Evolutionary conservation across 2,113 vertebrate genomes (phyloP), one percentile per base, ranked within the genome.

Genomic region (Ciconia stormi): DNA sequence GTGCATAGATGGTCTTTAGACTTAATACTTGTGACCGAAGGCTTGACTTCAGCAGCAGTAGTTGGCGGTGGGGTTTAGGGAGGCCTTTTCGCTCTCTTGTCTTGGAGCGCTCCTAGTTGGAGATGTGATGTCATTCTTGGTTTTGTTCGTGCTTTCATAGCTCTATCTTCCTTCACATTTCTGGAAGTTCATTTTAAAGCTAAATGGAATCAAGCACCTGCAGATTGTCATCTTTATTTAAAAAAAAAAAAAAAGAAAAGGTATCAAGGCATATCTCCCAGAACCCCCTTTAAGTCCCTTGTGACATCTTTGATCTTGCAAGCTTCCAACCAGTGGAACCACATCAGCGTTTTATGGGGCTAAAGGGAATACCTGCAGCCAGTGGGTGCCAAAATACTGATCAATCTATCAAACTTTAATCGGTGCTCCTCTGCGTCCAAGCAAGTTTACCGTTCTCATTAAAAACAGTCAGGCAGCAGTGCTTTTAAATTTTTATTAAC

Each of bases 321-420:
- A 56, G 18, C 34, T 61, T 30, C 16, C 53, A 23, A 22, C 32
- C 32, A 21, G 19, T 53, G 71, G 62, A 47, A 40, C 32, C 40
- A 25, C 0, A 0, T 38, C 16, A 1, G 0, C 1, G 1, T 78
- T 89, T 30, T 17, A 3, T 17, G 40, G 40, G 73, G 18, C 34
- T 74, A 4, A 83, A 92, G 77, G 61, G 82, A 92, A 56, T 74
- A 32, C 2, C n/a, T 81, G 46, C 10, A 53, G 52, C 49, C n/a
- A 56, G 36, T 59, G 46, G 52, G 25, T 82, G 50, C 38, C 59
- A 55, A 34, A 91, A n/a, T 44, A 34, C 36, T 21, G 29, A 38
- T 71, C 55, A 21, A 0, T 67, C 36, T 49, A 0, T 82, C 61
- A 42, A 2, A 36, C 34, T 50, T 56, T 21, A 13, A 6, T 30